phyloP scores from a whole-genome alignment of 2,797 vertebrate species.

The Brachyalestes nurse region DNA sequence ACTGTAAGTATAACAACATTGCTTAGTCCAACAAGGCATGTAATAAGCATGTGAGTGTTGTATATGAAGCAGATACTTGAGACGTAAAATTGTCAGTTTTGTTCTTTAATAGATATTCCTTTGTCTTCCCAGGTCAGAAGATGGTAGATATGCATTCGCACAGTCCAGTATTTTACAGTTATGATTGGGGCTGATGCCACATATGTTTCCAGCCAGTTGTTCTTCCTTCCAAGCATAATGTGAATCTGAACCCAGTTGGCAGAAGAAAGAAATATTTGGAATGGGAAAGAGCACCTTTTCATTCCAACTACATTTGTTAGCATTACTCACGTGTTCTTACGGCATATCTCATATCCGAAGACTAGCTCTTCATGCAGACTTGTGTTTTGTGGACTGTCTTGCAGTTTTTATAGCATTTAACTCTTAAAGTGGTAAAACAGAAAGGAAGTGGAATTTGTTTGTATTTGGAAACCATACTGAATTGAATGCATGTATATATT shows the following conservation, averaged over 20 bases:
- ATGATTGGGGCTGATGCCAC: constrained; percentile 89
- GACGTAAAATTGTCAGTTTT: not conserved
- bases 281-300: constrained; percentile 66
- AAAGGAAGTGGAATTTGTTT: constrained; percentile 87
- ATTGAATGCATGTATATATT: constrained; percentile 94
- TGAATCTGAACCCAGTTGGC: constrained; percentile 74
- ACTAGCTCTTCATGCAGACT: constrained; percentile 76
- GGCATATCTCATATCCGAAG: constrained; percentile 87
- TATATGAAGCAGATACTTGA: not conserved
- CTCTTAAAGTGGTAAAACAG: constrained; percentile 80
- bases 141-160: constrained; percentile 94
- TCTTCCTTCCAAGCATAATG: constrained; percentile 83
- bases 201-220: constrained; percentile 88
- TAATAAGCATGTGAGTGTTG: not conserved
- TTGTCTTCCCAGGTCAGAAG: constrained; percentile 81
- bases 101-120: constrained; percentile 23
- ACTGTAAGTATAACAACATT: constrained; percentile 79
- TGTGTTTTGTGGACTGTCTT: constrained; percentile 92
- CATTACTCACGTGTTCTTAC: constrained; percentile 84
- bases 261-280: constrained; percentile 58
- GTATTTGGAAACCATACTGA: constrained; percentile 83
- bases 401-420: constrained; percentile 93
- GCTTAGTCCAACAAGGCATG: not conserved
- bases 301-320: constrained; percentile 76
- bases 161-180: constrained; percentile 84